These are phyloP conservation scores for Dorcus hopei DNA, from an alignment of 2,888 invertebrate genomes.

Conservation along the genomic window DNA sequence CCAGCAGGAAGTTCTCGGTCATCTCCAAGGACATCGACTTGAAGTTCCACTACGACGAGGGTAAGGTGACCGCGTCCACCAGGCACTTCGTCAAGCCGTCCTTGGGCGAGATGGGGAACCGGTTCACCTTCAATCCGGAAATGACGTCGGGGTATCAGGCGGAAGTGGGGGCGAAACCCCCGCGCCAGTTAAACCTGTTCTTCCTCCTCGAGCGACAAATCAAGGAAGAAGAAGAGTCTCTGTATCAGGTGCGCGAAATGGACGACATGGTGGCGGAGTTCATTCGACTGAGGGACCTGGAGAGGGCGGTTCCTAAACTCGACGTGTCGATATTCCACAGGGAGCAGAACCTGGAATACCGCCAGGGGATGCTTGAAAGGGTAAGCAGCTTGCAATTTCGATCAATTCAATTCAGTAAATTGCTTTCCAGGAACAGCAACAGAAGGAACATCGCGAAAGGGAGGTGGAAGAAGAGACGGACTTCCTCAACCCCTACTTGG, in stretches of 20 bases:
- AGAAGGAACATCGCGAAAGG: conserved; percentile 54
- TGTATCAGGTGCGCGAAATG: conserved; percentile 54
- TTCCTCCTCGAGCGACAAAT: conserved; percentile 61
- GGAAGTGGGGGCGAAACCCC: conserved; percentile 57
- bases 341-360: conserved; percentile 54
- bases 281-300: conserved; percentile 48
- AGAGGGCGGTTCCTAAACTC: conserved; percentile 52
- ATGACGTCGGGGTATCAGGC: conserved; percentile 67
- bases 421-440: conserved; percentile 45
- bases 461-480: conserved; percentile 64
- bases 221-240: conserved; percentile 57
- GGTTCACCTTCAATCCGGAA: conserved; percentile 61
- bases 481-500: conserved; percentile 63
- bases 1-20: conserved; percentile 62
- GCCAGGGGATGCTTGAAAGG: conserved; percentile 50
- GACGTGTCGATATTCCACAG: conserved; percentile 56
- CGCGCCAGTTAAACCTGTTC: conserved; percentile 64
- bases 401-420: neutral
- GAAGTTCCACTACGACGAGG: conserved; percentile 62
- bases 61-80: conserved; percentile 60
- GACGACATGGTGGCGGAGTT: conserved; percentile 51
- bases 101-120: conserved; percentile 66
- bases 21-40: conserved; percentile 60
- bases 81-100: conserved; percentile 68
- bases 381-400: conserved; percentile 35